A percentile compares a stretch with the other conserved stretches of the same genome.
Conservation (phyloP, 2,888 invertebrate species). For the Tachina lurida region DNA sequence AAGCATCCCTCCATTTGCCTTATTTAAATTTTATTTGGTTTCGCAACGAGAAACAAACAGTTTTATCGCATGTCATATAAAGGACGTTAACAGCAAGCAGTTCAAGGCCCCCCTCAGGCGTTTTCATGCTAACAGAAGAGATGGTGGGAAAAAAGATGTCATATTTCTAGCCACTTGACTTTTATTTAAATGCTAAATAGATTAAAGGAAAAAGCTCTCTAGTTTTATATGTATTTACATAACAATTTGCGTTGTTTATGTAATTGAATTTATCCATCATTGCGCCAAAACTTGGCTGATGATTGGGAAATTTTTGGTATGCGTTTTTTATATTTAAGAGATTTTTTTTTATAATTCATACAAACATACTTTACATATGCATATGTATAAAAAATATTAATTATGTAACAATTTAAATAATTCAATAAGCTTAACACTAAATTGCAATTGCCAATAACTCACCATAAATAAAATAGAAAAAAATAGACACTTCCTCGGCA, state of each 20-base stretch:
- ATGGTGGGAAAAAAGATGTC: neutral
- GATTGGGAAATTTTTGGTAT: neutral
- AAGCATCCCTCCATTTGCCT: neutral
- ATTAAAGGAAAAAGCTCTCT: neutral
- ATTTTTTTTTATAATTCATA: too few relatives aligned
- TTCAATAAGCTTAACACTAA: neutral
- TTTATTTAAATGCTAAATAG: constrained; percentile 24
- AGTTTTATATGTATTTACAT: neutral
- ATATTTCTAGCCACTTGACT: constrained; percentile 48
- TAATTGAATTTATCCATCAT: constrained; percentile 10
- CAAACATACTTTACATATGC: too few relatives aligned
- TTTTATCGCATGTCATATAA: constrained; percentile 33
- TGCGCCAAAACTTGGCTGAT: neutral
- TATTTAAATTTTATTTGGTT: constrained; percentile 57
- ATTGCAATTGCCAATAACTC: constrained; percentile 34
- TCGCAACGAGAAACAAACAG: constrained; percentile 23
- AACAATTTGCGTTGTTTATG: neutral
- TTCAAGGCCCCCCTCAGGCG: constrained; percentile 2
- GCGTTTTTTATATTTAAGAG: neutral
- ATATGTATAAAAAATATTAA: too few relatives aligned
- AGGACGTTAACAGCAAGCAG: constrained; percentile 8
- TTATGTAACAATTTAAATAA: neutral
- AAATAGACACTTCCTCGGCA: constrained; percentile 11
- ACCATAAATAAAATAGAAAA: constrained; percentile 12
- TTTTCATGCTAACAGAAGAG: neutral